These are phyloP conservation scores for Heliothis subflexa DNA, from an alignment of 1,140 invertebrate species.

Conservation along the genomic window DNA sequence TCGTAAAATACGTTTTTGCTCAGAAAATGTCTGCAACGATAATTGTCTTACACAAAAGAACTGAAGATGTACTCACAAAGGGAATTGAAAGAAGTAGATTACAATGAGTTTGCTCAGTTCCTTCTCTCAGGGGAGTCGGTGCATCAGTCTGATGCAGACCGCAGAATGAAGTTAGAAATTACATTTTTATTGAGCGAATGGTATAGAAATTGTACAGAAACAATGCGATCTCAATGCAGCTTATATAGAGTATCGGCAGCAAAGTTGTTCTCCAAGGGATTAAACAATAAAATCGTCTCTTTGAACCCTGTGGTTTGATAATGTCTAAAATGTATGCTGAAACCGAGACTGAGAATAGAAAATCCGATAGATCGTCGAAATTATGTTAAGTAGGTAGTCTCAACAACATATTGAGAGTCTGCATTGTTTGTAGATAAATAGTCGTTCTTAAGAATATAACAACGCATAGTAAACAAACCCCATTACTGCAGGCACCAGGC, in stretches of 20 bases:
- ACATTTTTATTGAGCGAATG: conserved; percentile 36
- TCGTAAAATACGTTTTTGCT: conserved; percentile 69
- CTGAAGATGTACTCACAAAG: conserved; percentile 67
- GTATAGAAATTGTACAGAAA: conserved; percentile 26
- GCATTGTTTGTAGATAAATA: too few species aligned
- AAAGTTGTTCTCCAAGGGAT: not conserved
- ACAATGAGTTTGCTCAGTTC: conserved; percentile 60
- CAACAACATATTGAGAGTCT: too few species aligned
- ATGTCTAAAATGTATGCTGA: not conserved
- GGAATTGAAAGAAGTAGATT: conserved; percentile 72
- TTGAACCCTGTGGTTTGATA: not conserved
- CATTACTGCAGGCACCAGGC: not conserved
- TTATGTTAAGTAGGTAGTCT: too few species aligned
- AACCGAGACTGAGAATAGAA: too few species aligned
- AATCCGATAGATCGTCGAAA: too few species aligned
- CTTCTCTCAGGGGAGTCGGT: conserved; percentile 21
- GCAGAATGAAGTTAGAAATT: conserved; percentile 33
- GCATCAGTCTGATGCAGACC: conserved; percentile 43
- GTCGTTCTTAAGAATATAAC: too few species aligned
- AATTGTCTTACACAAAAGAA: conserved; percentile 76
- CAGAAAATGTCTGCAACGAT: conserved; percentile 58
- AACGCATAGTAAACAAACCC: not conserved
- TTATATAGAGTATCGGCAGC: not conserved
- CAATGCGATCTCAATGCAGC: conserved; percentile 20
- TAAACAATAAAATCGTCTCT: not conserved